Base-by-base conservation (phyloP, 2,797 vertebrate species). In the Enteromius afrohamiltoni region DNA sequence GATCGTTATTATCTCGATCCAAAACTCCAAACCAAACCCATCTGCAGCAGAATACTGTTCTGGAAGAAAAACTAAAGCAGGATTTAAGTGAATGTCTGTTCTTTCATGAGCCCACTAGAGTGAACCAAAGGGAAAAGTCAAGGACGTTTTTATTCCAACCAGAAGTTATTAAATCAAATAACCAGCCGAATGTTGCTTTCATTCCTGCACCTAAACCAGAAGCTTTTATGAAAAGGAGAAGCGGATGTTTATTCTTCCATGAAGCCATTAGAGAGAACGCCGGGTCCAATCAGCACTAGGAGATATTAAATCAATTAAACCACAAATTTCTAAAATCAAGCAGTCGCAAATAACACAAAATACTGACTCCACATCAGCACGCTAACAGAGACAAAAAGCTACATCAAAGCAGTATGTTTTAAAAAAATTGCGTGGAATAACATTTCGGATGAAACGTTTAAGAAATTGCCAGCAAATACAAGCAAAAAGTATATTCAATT, bases 1-100 rank as follows among this genome's bases (percentile, higher is more conserved):
- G 92, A 89, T 91, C 89, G 85, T 92, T 91, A 93, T 88, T 80
- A 77, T 84, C 75, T 42, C n/a, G 9, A 23, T 58, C 53, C 49
- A 31, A n/a, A 34, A 51, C 73, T 51, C 29, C 1, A 31, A 26
- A 65, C 4, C 19, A 64, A 31, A 64, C 17, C 16, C 4, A 34
- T 79, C 34, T 11, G 8, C 7, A 3, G 45, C 5, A 26, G 55
- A 60, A 5, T n/a, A 77, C 60, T 60, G 31, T 42, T 23, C 53
- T 19, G 4, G 40, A 42, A 42, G 9, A 9, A 13, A 23, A 67
- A 5, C 10, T 14, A 19, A 19, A 16, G 8, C 34, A 1, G 62
- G 17, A 31, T 60, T 58, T 9, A 55, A 29, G 6, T 29, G 49
- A 9, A 69, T 5, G 62, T 1, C 9, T 70, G n/a, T 29, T 58